Base-by-base conservation (phyloP, 2,113 vertebrate species). In the Micromys minutus region DNA sequence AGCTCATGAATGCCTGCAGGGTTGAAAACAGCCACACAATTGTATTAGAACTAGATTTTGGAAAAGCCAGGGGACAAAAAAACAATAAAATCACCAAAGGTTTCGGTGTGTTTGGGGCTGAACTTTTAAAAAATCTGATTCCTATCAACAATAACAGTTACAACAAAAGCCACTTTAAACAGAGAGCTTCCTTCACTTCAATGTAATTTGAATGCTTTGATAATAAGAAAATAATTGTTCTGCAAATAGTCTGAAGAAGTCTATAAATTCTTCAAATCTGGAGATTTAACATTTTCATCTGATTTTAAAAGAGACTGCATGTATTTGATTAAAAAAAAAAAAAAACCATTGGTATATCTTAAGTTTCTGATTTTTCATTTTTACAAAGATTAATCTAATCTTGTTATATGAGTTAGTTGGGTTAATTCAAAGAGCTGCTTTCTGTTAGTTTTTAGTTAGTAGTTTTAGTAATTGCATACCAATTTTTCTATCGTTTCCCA, bases 401-500 rank as follows among this genome's bases (percentile, higher is more conserved):
- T 77, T 71, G 34, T 34, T 81, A 83, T 39, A 52, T 92, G 45
- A 74, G 3, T 84, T 92, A 92, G 81, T 0, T 63, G 34, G n/a
- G 24, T 96, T 86, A 90, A 92, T 83, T 69, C n/a, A 94, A 86
- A 95, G 17, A 21, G 21, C 19, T 69, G 57, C 69, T 87, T 84
- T 47, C n/a, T 76, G 21, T 89, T 87, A 52, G 50, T 26, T 94
- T 57, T 61, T 0, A 59, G 65, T 92, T 85, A 91, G 13, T 45
- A 86, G 55, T 94, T 65, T 22, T 77, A 91, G 55, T 89, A 89
- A 80, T 90, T 95, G 63, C 96, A 97, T 98, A 98, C 98, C 97
- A 94, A 96, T 97, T 98, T 96, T 96, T 90, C 67, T 7, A 63
- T n/a, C 50, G 45, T 39, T 98, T 89, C 59, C 91, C 95, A 87